Evolutionary conservation across 2,888 invertebrate genomes (phyloP).

Genomic region (Drosophila leonis): DNA sequence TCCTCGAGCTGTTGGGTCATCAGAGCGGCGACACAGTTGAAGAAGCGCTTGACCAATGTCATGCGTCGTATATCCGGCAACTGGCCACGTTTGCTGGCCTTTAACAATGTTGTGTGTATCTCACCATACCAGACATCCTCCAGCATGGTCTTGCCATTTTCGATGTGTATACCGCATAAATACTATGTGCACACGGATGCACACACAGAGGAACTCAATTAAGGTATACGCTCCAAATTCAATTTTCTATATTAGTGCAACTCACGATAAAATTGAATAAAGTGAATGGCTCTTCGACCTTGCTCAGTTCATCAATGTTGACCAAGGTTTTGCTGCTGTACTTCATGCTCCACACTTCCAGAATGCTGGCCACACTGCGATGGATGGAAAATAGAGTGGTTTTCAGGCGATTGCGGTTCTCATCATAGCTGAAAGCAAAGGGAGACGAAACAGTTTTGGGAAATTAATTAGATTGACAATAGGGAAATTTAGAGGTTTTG

Average conservation of each 20-base stretch:
- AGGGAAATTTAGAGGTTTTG: background rate
- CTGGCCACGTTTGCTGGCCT: conserved; percentile 89
- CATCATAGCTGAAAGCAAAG: conserved; percentile 82
- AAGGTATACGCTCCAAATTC: background rate
- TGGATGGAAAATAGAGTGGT: conserved; percentile 91
- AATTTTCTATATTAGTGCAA: conserved; percentile 2
- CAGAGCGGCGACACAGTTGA: conserved; percentile 92
- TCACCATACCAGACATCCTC: conserved; percentile 86
- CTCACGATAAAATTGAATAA: conserved; percentile 83
- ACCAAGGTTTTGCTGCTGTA: conserved; percentile 87
- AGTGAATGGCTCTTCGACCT: conserved; percentile 82
- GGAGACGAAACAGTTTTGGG: background rate
- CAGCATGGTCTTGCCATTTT: conserved; percentile 89
- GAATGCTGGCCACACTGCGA: conserved; percentile 92
- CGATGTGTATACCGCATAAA: conserved; percentile 87
- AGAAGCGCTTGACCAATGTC: conserved; percentile 90
- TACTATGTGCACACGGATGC: conserved; percentile 60
- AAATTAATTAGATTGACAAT: background rate
- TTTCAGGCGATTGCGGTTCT: conserved; percentile 86
- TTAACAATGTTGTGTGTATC: conserved; percentile 83
- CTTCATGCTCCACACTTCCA: conserved; percentile 92
- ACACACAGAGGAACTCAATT: conserved; percentile 7
- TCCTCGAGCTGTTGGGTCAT: conserved; percentile 96
- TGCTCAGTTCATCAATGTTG: conserved; percentile 84
- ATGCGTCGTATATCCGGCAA: conserved; percentile 89